A percentile compares a stretch with the other conserved stretches of the same genome.
These are phyloP conservation scores for Tridacna gigas DNA, from an alignment of 2,888 invertebrate species.

Conservation along the genomic window DNA sequence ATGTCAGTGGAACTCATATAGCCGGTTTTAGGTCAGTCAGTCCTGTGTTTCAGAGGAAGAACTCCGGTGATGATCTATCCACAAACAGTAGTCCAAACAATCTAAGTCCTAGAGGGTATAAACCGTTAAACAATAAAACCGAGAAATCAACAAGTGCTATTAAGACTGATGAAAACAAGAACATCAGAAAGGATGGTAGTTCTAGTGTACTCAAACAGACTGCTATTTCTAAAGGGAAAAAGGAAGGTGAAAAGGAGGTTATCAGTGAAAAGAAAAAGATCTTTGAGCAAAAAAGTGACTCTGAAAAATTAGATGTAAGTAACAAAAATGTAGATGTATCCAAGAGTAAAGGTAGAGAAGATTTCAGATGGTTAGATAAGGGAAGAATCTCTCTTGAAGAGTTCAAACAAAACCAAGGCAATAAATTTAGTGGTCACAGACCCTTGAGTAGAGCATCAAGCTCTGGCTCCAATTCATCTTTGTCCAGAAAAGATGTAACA, in stretches of 20 bases:
- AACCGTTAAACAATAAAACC: conserved; percentile 29
- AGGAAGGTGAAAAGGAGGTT: conserved; percentile 13
- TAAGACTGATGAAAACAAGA: conserved; percentile 61
- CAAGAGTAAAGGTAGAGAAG: conserved; percentile 41
- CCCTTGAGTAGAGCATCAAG: conserved; percentile 57
- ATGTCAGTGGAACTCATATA: conserved; percentile 5
- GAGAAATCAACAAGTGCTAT: conserved; percentile 15
- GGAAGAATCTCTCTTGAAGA: conserved; percentile 54
- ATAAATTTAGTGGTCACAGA: conserved; percentile 23
- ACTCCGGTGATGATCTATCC: conserved; percentile 44
- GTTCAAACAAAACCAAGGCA: conserved; percentile 32
- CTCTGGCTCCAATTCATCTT: conserved; percentile 56
- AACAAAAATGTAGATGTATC: neutral
- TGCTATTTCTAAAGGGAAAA: neutral
- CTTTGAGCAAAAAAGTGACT: conserved; percentile 16
- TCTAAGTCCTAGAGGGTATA: conserved; percentile 61
- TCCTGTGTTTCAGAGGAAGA: conserved; percentile 39
- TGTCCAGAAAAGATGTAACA: conserved; percentile 32
- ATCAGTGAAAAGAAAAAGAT: conserved; percentile 17
- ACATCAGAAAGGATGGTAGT: conserved; percentile 46
- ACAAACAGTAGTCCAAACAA: conserved; percentile 39
- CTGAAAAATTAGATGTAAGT: conserved; percentile 4
- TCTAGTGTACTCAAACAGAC: neutral
- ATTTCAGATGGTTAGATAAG: conserved; percentile 50
- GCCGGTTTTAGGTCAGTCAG: conserved; percentile 61